Evolutionary conservation across 1,140 invertebrate genomes (phyloP).

Genomic region (Hypothenemus hampei): DNA sequence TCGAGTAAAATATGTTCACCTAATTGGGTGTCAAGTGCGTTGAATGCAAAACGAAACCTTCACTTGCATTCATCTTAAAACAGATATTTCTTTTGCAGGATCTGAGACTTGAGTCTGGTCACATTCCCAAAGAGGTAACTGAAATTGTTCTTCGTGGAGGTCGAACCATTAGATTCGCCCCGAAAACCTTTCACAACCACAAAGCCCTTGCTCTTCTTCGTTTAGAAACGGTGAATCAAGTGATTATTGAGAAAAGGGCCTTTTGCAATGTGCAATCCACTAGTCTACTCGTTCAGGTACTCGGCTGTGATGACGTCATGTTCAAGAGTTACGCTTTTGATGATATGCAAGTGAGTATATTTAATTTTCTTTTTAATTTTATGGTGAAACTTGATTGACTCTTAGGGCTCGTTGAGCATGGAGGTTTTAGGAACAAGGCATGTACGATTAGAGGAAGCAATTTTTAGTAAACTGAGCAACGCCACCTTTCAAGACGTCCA

Average conservation of each 20-base stretch:
- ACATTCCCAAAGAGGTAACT: slow-evolving; percentile 50
- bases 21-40: no score
- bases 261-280: slow-evolving; percentile 52
- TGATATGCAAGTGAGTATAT: slow-evolving; percentile 47
- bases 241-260: slow-evolving; percentile 51
- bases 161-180: slow-evolving; percentile 52
- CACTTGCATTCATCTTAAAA: neutral
- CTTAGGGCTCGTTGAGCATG: slow-evolving; percentile 27
- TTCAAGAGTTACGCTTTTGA: slow-evolving; percentile 54
- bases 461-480: slow-evolving; percentile 60
- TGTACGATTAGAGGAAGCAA: slow-evolving; percentile 53
- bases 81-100: slow-evolving; percentile 46
- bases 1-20: no score
- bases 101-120: slow-evolving; percentile 50
- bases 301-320: slow-evolving; percentile 50
- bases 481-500: slow-evolving; percentile 54
- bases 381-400: neutral
- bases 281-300: slow-evolving; percentile 51
- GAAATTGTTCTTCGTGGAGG: slow-evolving; percentile 57
- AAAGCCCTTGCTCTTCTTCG: slow-evolving; percentile 47
- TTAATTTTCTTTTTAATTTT: slow-evolving; percentile 8
- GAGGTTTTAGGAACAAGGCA: slow-evolving; percentile 28
- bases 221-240: slow-evolving; percentile 47
- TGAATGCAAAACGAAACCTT: neutral
- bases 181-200: slow-evolving; percentile 47